These are phyloP conservation scores for Drosophila malerkotliana DNA, from an alignment of 1,140 invertebrate genomes.

Conservation along the genomic window DNA sequence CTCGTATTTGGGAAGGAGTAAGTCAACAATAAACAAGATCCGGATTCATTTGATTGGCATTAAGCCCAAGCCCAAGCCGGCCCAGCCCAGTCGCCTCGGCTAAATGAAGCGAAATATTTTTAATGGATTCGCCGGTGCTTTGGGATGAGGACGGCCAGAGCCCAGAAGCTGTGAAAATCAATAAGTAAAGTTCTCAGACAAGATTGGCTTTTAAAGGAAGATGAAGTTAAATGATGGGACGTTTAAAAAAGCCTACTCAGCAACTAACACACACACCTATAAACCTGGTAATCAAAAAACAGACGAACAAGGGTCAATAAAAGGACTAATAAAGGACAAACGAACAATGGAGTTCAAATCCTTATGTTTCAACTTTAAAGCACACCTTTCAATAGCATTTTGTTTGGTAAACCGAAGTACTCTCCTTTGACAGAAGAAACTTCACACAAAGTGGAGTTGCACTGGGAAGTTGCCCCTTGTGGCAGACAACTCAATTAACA, in stretches of 20 bases:
- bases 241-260: no score
- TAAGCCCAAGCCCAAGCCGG: conserved; percentile 32
- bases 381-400: no score
- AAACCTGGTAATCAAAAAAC: no score
- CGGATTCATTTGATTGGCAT: conserved; percentile 53
- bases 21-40: conserved; percentile 49
- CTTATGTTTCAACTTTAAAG: no score
- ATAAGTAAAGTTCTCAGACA: conserved; percentile 6
- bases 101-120: conserved; percentile 59
- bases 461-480: not conserved
- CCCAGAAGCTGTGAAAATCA: conserved; percentile 17
- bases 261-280: no score
- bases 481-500: conserved; percentile 55
- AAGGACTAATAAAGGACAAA: no score
- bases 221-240: no score
- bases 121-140: conserved; percentile 27
- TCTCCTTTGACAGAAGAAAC: not conserved
- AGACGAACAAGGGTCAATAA: no score
- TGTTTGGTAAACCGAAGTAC: no score
- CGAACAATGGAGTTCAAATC: no score
- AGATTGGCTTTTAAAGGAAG: not conserved
- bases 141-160: not conserved
- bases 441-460: not conserved
- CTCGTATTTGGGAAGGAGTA: conserved; percentile 24
- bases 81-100: conserved; percentile 35